Conservation (phyloP, 2,797 vertebrate genomes). For the Lateolabrax maculatus region DNA sequence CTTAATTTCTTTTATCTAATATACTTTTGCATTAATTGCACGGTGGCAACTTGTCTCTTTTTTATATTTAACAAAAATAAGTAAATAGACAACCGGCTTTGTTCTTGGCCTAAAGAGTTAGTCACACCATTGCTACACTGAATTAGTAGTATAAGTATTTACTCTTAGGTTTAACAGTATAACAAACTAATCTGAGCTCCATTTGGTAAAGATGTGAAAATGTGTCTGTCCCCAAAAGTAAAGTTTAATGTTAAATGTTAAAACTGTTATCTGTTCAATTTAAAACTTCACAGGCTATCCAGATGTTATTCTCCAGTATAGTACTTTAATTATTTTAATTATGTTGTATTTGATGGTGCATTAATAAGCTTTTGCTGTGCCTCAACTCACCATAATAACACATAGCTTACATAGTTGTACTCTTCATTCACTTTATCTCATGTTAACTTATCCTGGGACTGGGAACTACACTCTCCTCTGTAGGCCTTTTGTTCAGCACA, state of each 20-base stretch:
- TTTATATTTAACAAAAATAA: not conserved
- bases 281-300: too few species aligned
- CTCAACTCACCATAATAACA: not conserved
- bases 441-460: constrained; percentile 14
- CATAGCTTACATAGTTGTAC: not conserved
- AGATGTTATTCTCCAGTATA: not conserved
- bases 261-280: too few species aligned
- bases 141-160: too few species aligned
- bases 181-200: not conserved
- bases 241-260: not conserved
- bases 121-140: too few species aligned
- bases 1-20: not conserved
- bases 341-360: not conserved
- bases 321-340: not conserved
- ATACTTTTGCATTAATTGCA: not conserved
- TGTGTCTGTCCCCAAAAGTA: not conserved
- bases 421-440: constrained; percentile 40
- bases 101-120: not conserved
- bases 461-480: constrained; percentile 32
- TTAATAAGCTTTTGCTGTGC: not conserved
- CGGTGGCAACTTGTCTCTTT: not conserved
- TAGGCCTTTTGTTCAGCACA: constrained; percentile 61
- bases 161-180: not conserved
- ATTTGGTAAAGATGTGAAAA: not conserved
- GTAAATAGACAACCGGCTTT: not conserved